Conservation (phyloP, 92 coral and sea anemone species). For the Epizoanthus stellaris region DNA sequence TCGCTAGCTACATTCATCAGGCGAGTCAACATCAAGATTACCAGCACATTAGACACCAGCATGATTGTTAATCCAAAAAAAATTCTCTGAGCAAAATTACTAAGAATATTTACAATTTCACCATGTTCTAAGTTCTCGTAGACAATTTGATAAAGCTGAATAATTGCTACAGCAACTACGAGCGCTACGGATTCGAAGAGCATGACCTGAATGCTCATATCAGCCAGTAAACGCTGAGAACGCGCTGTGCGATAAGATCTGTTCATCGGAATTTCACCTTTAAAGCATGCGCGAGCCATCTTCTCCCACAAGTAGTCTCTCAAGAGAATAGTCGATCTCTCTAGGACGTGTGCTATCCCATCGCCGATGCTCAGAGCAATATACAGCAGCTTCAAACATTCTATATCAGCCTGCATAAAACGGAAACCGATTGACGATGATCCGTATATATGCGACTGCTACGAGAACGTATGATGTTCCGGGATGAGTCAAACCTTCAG, state of each 20-base stretch:
- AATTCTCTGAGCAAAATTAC: neutral
- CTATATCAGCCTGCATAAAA: neutral
- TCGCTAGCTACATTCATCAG: neutral
- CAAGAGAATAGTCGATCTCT: conserved; percentile 5
- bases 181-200: neutral
- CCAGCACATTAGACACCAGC: neutral
- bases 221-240: conserved; percentile 11
- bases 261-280: neutral
- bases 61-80: neutral
- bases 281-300: neutral
- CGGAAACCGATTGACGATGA: neutral
- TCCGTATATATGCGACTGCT: neutral
- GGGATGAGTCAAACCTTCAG: neutral
- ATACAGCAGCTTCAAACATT: neutral
- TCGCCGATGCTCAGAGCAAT: neutral
- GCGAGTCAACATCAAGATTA: neutral
- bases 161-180: neutral
- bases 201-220: neutral
- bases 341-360: neutral
- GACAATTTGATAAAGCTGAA: neutral
- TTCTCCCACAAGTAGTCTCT: conserved; percentile 4
- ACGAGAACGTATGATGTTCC: neutral
- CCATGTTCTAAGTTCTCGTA: neutral
- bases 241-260: neutral
- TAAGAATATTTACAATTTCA: neutral